Base-by-base conservation (phyloP, 2,888 invertebrate genomes). In the Drosophila putrida region DNA sequence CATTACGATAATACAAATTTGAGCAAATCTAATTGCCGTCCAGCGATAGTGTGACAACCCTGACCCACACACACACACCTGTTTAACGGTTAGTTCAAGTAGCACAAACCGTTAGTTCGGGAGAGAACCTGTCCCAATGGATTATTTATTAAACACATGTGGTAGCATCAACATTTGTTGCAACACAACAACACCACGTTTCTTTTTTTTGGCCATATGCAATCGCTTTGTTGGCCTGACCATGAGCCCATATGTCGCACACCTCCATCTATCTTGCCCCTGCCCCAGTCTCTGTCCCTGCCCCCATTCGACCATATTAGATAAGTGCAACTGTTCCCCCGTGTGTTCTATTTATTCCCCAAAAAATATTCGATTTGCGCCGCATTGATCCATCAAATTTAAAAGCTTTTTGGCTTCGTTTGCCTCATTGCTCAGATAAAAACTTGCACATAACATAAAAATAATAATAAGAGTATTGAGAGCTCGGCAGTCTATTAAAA, bases 161-260 rank as follows among this genome's bases (percentile, higher is more conserved):
- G 55, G 62, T 51, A 44, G 53, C 13, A 59, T 25, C 36, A 25
- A 33, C 13, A 31, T 38, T 20, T 31, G n/a, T 20, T 55, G 33
- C 43, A 35, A 0, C 50, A 50, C 33, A 28, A 41, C 41, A 33
- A 33, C 20, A 10, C 10, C n/a, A n/a, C n/a, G n/a, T 20, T 49
- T 15, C 25, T 1, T 25, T 71, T 39, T 55, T 36, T 10, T 15
- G 38, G 44, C 72, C 75, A 75, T 77, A 71, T 75, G 75, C 58
- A 66, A 41, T 59, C 46, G 41, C 64, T 65, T 60, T 39, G 54
- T 35, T 35, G 47, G 47, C 39, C 41, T 70, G 82, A 63, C 88
- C 82, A 82, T 82, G 88, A 74, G 62, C 62, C 64, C 88, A 88
- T 68, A 82, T 88, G 82, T 80, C 63, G 67, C 41, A 10, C 15